Evolutionary conservation across 92 coral and sea anemone species (phyloP), one percentile per base, ranked within the genome.

Genomic region (Epizoanthus rinbou): DNA sequence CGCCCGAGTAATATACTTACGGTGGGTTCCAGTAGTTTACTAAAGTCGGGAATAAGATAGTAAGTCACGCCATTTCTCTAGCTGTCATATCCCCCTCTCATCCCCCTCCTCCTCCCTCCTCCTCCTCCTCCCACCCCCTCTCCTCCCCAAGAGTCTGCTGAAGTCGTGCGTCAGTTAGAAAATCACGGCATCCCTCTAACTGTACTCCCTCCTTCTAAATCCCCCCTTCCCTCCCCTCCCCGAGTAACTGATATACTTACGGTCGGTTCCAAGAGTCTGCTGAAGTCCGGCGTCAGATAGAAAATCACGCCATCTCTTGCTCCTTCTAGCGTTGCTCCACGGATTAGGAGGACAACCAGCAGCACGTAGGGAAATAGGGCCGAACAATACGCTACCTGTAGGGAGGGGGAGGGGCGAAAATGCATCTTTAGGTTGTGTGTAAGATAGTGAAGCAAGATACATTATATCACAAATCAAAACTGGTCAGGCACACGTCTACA

Each of bases 241-340:
- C 43, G 2, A 37, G 43, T 9, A 13, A n/a, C n/a, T n/a, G n/a
- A 13, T 11, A 28, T 13, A 43, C 81, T 79, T 69, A 92, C 99
- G 84, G 87, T 91, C 3, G 97, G 91, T 16, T 93, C 91, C 57
- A 85, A 37, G 3, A 96, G 86, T 8, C 89, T 86, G 58, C 73
- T 58, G 71, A 92, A 94, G 87, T 91, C 95, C 4, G 99, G 99
- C 13, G 79, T 90, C 31, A 96, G 89, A 58, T 96, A 96, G 52
- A 88, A 96, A 68, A 90, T 74, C 47, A 96, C 76, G 3, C 97
- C 99, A 37, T 90, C 65, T 47, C 78, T 72, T 2, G 99, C 99
- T 6, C 98, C 99, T 21, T 94, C 94, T n/a, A 96, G 87, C 5
- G 99, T 96, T 22, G 91, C 98, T 15, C 98, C 99, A 33, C 99